These are phyloP conservation scores for Limnephilus auricula DNA, from an alignment of 2,888 invertebrate species.

Conservation along the genomic window DNA sequence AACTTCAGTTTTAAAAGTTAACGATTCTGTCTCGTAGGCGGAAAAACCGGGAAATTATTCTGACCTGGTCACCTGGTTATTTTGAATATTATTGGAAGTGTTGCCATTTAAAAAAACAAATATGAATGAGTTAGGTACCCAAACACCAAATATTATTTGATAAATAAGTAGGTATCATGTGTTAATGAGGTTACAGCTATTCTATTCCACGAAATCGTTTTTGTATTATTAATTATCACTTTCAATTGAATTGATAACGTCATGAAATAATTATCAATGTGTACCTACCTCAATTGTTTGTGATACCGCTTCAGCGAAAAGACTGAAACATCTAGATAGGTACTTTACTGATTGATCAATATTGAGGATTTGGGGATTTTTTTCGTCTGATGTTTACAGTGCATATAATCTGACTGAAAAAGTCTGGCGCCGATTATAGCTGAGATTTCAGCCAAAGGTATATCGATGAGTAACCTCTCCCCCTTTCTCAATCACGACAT, in stretches of 20 bases:
- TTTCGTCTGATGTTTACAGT: neutral
- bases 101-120: neutral
- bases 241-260: neutral
- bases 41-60: too few relatives aligned
- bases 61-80: neutral
- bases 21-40: neutral
- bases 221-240: neutral
- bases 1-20: neutral
- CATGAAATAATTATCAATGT: neutral
- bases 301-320: neutral
- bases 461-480: neutral
- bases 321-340: neutral
- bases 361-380: neutral
- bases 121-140: neutral
- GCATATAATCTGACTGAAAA: neutral
- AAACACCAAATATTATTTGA: neutral
- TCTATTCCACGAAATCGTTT: neutral
- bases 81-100: neutral
- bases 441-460: neutral
- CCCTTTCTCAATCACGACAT: neutral
- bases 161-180: neutral
- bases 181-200: neutral
- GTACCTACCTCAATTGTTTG: neutral
- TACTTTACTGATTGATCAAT: neutral
- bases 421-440: neutral